Base-by-base conservation (phyloP, 2,113 vertebrate species). In the Pogona vitticeps region DNA sequence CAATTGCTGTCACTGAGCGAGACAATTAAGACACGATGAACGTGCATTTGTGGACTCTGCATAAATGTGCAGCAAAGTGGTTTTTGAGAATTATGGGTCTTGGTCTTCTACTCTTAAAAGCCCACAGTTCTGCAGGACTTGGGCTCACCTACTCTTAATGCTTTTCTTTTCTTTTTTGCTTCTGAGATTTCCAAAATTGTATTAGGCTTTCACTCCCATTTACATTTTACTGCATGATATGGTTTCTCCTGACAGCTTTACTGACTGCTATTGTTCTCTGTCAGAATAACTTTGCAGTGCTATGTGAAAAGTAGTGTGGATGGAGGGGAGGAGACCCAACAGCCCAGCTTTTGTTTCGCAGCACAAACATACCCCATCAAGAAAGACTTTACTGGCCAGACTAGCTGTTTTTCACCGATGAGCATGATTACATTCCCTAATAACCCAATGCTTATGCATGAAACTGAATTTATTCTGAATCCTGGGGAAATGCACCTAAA, bases 281-380 rank as follows among this genome's bases (percentile, higher is more conserved):
- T 81, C 59, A 52, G 85, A 90, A 90, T 72, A 71, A 4, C 42
- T 90, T 85, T 83, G 36, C 65, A 91, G 79, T 21, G 85, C 33
- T 75, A 26, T 71, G 72, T 3, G 12, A 14, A 38, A 56, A n/a
- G 20, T 12, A 76, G 76, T 31, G 68, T 42, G 81, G 33, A 72
- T 70, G 71, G 28, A 36, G 36, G 40, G 68, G 42, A 70, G 86
- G 63, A 88, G 26, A 61, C 79, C 6, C 28, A 84, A 86, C 0
- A 0, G 84, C 80, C 8, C 77, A 92, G 5, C 71, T 88, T 86
- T 87, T 88, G 67, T n/a, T 71, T 84, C 81, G 90, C 81, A 40
- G 6, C 28, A 56, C 14, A 84, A 40, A 81, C 36, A 86, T 87
- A 33, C 1, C 23, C 83, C 82, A 40, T 67, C 80, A 61, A 80